Percentiles rank a stretch among this genome's conserved stretches.
phyloP scores from a whole-genome alignment of 2,888 invertebrate species.

The Drosophila vallismaia region DNA sequence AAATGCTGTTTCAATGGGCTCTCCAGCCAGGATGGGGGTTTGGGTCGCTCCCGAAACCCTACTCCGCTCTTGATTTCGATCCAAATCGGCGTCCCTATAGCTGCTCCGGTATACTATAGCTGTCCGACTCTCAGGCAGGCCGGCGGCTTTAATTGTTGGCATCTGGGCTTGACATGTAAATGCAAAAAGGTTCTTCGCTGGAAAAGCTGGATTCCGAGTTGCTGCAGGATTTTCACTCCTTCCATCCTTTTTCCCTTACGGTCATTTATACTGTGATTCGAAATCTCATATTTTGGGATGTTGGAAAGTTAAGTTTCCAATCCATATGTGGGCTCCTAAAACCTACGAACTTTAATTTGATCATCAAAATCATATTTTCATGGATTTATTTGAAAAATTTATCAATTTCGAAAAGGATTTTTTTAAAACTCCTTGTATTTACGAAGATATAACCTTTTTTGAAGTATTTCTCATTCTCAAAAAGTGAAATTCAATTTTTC shows the following conservation, averaged over 20 bases:
- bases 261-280: constrained; percentile 1
- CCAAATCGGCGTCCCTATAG: constrained; percentile 21
- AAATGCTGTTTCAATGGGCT: constrained; percentile 66
- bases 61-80: constrained; percentile 3
- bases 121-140: constrained; percentile 4
- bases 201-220: constrained; percentile 10
- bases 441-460: no score
- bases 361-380: no score
- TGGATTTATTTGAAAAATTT: no score
- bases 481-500: neutral
- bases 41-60: constrained; percentile 26
- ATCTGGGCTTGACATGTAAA: constrained; percentile 73
- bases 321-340: no score
- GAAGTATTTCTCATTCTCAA: no score
- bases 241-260: neutral
- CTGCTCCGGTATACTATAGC: constrained; percentile 4
- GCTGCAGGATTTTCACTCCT: constrained; percentile 9
- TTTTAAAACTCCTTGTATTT: no score
- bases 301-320: no score
- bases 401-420: no score
- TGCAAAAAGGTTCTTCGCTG: constrained; percentile 60
- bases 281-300: neutral
- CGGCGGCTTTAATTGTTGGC: constrained; percentile 71
- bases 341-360: no score
- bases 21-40: constrained; percentile 5